These are phyloP conservation scores for Thyatira batis DNA, from an alignment of 2,888 invertebrate species.

Conservation along the genomic window DNA sequence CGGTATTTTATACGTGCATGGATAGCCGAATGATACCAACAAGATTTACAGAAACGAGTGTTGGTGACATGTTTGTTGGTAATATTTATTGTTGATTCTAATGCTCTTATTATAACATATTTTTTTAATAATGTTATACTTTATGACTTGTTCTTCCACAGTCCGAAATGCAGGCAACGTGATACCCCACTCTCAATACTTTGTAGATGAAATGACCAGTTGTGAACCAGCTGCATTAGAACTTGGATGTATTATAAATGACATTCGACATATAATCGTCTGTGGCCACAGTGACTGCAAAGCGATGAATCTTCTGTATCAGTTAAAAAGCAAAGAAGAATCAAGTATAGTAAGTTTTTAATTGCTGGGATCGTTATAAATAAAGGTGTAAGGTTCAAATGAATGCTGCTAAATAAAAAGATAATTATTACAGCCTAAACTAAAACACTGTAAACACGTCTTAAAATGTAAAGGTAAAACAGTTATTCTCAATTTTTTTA, in stretches of 20 bases:
- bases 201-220: constrained; percentile 92
- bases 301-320: constrained; percentile 96
- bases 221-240: constrained; percentile 98
- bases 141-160: constrained; percentile 61
- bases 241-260: constrained; percentile 95
- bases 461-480: background rate
- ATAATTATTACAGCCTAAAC: too few relatives aligned
- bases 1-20: constrained; percentile 98
- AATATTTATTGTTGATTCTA: background rate
- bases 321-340: constrained; percentile 89
- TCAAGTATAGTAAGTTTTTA: constrained; percentile 71
- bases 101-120: constrained; percentile 8
- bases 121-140: constrained; percentile 6
- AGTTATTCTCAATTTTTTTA: constrained; percentile 25
- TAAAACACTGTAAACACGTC: too few relatives aligned
- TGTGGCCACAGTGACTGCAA: constrained; percentile 99
- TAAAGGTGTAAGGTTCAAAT: too few relatives aligned
- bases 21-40: constrained; percentile 99
- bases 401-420: too few relatives aligned
- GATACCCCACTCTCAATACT: constrained; percentile 95
- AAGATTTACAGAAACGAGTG: constrained; percentile 95
- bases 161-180: constrained; percentile 98
- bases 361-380: background rate
- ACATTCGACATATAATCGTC: constrained; percentile 95
- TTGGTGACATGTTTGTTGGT: constrained; percentile 99